Base-by-base conservation (phyloP, 2,113 vertebrate species). In the Herpailurus yagouaroundi region DNA sequence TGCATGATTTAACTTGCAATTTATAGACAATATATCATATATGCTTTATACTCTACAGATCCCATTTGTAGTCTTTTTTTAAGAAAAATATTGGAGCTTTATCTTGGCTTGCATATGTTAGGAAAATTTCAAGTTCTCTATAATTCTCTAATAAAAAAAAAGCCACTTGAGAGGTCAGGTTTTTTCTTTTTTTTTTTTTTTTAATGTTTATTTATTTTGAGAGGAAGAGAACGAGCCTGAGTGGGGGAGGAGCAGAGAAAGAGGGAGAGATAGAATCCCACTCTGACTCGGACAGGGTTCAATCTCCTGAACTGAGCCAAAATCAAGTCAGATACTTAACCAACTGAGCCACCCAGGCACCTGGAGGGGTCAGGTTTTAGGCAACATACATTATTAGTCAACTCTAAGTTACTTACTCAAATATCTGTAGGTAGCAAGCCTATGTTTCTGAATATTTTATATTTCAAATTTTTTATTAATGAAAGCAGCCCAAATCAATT, bases 321-420 rank as follows among this genome's bases (percentile, higher is more conserved):
- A 60, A 60, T 60, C 57, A 60, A 60, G 57, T 23, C 57, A 60
- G 55, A 18, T 60, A 60, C 57, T 60, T 60, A 60, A 21, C 55
- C 55, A 57, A 23, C 57, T 60, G 57, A 60, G 57, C 57, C 57
- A 60, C 21, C 21, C 57, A 60, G 21, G 21, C 57, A 60, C 57
- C 57, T 7, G 0, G 2, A 60, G 57, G 23, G 57, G 57, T 95
- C 33, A 60, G 1, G 45, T 29, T 83, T 50, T 81, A 63, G 41
- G 33, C 1, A 92, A 57, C 4, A 85, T 1, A 84, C 25, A 16
- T 93, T 76, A 60, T 76, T 69, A 89, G 16, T 92, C 48, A 86
- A 74, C 11, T 71, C n/a, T 82, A 33, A 71, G 25, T 77, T 98
- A 66, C 11, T 95, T 93, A 66, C 93, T 96, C 4, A 91, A 64